Evolutionary conservation across 2,797 vertebrate genomes (phyloP), one percentile per base, ranked within the genome.

Genomic region (Vespertilio murinus): DNA sequence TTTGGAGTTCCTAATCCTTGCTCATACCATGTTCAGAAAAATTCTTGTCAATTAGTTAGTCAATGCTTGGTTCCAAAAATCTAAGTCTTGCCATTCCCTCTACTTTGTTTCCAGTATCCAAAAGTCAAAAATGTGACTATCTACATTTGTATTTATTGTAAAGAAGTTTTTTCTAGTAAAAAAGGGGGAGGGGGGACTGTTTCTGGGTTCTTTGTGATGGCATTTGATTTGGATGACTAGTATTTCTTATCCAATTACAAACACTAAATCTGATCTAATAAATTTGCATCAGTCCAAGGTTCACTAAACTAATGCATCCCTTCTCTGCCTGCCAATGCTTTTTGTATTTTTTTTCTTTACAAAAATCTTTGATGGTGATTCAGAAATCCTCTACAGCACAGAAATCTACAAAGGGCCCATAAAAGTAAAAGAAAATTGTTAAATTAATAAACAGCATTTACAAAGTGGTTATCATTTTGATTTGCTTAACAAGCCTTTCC

Each of bases 361-460:
- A 74, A 30, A 95, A 90, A 38, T 90, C 61, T 85, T 49, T 47
- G 12, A 3, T 9, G 87, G n/a, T 81, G 33, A 84, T 35, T 94
- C 64, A 40, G 45, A 84, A 90, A 40, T 90, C 52, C 35, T 90
- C 59, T 74, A 91, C 11, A 88, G 25, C 61, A 94, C 17, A n/a
- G 38, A 70, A 87, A 69, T 73, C 49, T 78, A 91, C 25, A 93
- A 78, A 95, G n/a, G 42, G 73, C 18, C 16, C 40, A 81, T 22
- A 88, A 84, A 95, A 61, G 20, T 61, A 88, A 96, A 90, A 49
- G 11, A 70, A 90, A 87, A 89, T 59, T 17, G 20, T 38, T 89
- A 84, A 61, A 65, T 78, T 73, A 71, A 92, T 38, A 82, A 83
- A 81, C 18, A 90, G 23, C 28, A 13, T 82, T 94, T 59, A 65